Evolutionary conservation across 2,113 vertebrate genomes (phyloP).

Genomic region (Anarrhichthys ocellatus): DNA sequence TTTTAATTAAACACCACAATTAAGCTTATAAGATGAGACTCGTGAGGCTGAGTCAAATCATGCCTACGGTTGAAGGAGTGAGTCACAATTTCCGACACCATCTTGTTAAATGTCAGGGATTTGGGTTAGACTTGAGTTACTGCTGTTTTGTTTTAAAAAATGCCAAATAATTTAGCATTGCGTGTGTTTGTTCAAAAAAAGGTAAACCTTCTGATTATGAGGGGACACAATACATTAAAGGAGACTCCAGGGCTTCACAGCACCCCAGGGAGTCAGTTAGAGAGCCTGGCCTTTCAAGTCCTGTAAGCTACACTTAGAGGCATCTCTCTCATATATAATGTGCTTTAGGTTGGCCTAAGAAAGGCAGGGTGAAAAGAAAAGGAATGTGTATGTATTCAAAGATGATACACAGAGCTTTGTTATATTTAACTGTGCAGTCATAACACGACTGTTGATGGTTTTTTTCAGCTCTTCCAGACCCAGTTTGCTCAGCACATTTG

Average conservation of each 20-base stretch:
- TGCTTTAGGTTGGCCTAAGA: not conserved
- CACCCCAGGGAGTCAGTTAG: conserved; percentile 3
- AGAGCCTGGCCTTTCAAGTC: conserved; percentile 9
- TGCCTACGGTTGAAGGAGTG: conserved; percentile 47
- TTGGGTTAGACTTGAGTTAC: conserved; percentile 4
- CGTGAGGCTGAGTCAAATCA: conserved; percentile 45
- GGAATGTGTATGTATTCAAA: not conserved
- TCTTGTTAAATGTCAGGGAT: conserved; percentile 62
- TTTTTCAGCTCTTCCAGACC: not conserved
- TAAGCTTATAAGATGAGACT: conserved; percentile 50
- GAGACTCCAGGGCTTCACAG: not conserved
- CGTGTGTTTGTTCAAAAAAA: conserved; percentile 16
- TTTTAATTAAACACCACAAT: conserved; percentile 21
- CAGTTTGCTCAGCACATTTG: conserved; percentile 21
- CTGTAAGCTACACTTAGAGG: conserved; percentile 1
- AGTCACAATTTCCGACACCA: conserved; percentile 55
- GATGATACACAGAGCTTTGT: not conserved
- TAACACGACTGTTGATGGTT: conserved; percentile 21
- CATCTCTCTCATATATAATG: not conserved
- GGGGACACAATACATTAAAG: not conserved
- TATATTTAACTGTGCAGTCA: not conserved
- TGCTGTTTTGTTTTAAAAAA: conserved; percentile 14
- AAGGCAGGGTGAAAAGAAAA: not conserved
- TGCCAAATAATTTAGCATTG: conserved; percentile 15
- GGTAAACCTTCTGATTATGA: conserved; percentile 7